Evolutionary conservation across 2,888 invertebrate species (phyloP), one percentile per base, ranked within the genome.

Genomic region (Drosophila anceps): DNA sequence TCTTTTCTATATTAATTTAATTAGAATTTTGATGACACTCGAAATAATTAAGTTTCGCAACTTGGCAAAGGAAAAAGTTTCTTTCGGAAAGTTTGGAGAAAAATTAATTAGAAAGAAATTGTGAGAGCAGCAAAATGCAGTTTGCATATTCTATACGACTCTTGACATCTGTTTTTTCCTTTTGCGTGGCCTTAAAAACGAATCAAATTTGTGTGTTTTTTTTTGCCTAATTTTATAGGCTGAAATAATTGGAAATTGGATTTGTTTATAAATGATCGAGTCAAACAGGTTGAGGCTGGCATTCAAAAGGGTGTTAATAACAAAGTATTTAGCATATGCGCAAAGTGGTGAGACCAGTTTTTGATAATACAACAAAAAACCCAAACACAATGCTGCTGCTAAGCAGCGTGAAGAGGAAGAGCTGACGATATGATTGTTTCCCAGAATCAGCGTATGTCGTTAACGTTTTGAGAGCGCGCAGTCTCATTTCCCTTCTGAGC

Each of bases 271-370:
- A 46, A 46, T 53, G 29, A 31, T 10, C 48, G 8, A 29, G 43
- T 31, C 12, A 76, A 75, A 75, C 74, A 58, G 74, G 78, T 75
- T 77, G 35, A 27, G 27, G 33, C 31, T 27, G 43, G 20, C 54
- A n/a, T 13, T 53, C 29, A 18, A 46, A 76, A 46, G 59, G 72
- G 55, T 65, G 57, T 53, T 66, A 48, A 77, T 27, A 61, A 61
- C 18, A 39, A 55, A 37, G 37, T 77, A 64, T 60, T 76, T 37
- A 76, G 35, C 60, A 70, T 69, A 59, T 31, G 31, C 20, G 8
- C 18, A 65, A 76, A 61, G 60, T 48, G 57, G 57, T 57, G 13
- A 4, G 39, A 69, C 69, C 64, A 58, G 80, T 76, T 79, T 79
- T 61, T 15, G 41, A 43, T 41, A 20, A 8, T 37, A 37, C 13